Base-by-base conservation (phyloP, 2,888 invertebrate genomes). In the Drosophila sordidula region DNA sequence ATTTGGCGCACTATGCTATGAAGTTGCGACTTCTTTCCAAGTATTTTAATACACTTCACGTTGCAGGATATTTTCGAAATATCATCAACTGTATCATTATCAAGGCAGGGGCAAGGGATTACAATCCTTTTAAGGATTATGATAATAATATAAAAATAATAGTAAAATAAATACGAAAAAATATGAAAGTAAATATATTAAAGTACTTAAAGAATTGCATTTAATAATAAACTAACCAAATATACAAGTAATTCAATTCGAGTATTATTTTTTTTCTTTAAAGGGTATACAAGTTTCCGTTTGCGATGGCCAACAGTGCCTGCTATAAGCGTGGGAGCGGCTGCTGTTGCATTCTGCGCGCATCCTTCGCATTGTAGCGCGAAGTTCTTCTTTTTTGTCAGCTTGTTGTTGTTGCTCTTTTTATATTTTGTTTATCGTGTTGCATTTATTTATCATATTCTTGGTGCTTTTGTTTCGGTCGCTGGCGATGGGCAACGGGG, bases 381-480 rank as follows among this genome's bases (percentile, higher is more conserved):
- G 39, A 41, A 70, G 51, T 64, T 73, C 50, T 57, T 22, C 45
- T 46, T 46, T 52, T 42, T 44, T 44, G 55, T 59, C 14, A 12
- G 44, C 45, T 29, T 58, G 39, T 55, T 41, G 38, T 42, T 58
- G 18, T 8, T 34, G 6, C 3, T 22, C 16, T 44, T 39, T 26
- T 29, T 54, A 18, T 16, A 9, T 46, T 64, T 47, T 65, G 41
- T 47, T 47, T 52, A 62, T 67, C 36, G 59, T 57, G 64, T 64
- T 77, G 74, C 80, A 78, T 84, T 85, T 85, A 85, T 80, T 85
- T 85, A 82, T 84, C 73, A 82, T 78, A 82, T 83, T 78, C 70
- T 62, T 79, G 45, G 42, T 65, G 67, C 67, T 80, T 80, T 83
- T 77, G 74, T 80, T 80, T 72, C 62, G 42, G 42, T 42, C 25